Evolutionary conservation across 2,888 invertebrate genomes (phyloP).

Genomic region (Hartigia nigra): DNA sequence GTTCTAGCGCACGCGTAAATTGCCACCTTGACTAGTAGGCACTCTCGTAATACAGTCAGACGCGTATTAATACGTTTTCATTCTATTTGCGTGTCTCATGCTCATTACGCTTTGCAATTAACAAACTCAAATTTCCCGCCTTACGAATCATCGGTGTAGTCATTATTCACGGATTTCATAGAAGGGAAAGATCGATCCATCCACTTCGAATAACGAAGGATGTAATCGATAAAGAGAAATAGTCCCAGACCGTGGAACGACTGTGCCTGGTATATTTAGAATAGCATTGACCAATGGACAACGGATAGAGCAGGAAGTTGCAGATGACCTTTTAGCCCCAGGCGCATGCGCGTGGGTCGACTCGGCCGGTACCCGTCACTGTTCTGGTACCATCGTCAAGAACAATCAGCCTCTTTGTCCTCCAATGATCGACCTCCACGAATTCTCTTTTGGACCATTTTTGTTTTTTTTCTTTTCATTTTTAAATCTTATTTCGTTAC

Average conservation of each 20-base stretch:
- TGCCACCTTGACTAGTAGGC: not conserved
- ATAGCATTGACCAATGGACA: not conserved
- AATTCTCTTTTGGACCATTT: constrained; percentile 26
- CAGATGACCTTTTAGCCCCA: constrained; percentile 36
- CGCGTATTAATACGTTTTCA: not conserved
- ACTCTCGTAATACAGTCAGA: not conserved
- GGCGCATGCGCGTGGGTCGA: constrained; percentile 42
- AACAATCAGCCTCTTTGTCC: constrained; percentile 47
- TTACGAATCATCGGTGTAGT: not conserved
- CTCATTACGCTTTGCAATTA: not conserved
- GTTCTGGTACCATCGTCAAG: constrained; percentile 31
- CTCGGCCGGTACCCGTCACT: constrained; percentile 36
- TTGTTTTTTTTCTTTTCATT: constrained; percentile 5
- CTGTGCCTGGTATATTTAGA: not conserved
- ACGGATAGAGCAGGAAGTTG: constrained; percentile 38
- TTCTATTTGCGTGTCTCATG: not conserved
- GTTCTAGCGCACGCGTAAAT: not conserved
- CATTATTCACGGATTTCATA: not conserved
- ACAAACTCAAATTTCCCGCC: not conserved
- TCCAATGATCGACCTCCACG: constrained; percentile 10
- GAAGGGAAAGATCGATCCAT: not conserved
- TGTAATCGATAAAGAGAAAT: not conserved
- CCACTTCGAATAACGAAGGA: not conserved
- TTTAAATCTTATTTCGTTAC: not conserved
- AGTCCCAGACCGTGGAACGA: not conserved